Conservation (phyloP, 1,140 invertebrate species). For the Mya arenaria region DNA sequence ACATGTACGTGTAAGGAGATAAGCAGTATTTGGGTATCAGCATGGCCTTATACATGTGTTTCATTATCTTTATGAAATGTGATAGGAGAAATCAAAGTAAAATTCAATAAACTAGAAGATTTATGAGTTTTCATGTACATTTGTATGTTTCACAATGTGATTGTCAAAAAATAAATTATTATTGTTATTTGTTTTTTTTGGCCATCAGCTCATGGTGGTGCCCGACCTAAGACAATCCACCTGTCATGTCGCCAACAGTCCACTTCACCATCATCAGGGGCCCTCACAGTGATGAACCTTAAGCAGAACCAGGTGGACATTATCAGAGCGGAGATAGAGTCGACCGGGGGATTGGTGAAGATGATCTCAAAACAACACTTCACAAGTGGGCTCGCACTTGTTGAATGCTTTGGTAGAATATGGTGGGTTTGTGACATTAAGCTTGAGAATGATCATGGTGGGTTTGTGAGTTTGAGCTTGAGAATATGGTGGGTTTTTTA, state of each 20-base stretch:
- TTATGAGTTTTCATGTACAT: too few species aligned
- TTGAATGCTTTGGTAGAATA: constrained; percentile 51
- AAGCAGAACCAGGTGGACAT: constrained; percentile 52
- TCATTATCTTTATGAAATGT: too few species aligned
- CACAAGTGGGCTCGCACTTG: constrained; percentile 43
- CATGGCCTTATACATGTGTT: too few species aligned
- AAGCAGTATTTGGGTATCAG: too few species aligned
- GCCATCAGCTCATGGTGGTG: background rate
- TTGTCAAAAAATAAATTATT: background rate
- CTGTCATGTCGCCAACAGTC: constrained; percentile 21
- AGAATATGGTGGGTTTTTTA: too few species aligned
- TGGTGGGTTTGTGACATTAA: too few species aligned
- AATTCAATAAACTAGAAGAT: too few species aligned
- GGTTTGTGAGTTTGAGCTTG: too few species aligned
- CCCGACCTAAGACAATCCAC: constrained; percentile 13
- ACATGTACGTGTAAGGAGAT: too few species aligned
- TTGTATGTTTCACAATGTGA: background rate
- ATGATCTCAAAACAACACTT: constrained; percentile 36
- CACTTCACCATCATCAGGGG: background rate
- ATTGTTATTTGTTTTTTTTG: background rate
- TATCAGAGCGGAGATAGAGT: constrained; percentile 38
- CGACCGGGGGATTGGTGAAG: constrained; percentile 2
- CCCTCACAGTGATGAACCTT: constrained; percentile 38
- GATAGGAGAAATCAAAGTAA: too few species aligned
- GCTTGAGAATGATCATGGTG: too few species aligned